A percentile compares a stretch with the other conserved stretches of the same genome.
Conservation (phyloP, 1,140 invertebrate genomes). For the Drosophila albomicans region DNA sequence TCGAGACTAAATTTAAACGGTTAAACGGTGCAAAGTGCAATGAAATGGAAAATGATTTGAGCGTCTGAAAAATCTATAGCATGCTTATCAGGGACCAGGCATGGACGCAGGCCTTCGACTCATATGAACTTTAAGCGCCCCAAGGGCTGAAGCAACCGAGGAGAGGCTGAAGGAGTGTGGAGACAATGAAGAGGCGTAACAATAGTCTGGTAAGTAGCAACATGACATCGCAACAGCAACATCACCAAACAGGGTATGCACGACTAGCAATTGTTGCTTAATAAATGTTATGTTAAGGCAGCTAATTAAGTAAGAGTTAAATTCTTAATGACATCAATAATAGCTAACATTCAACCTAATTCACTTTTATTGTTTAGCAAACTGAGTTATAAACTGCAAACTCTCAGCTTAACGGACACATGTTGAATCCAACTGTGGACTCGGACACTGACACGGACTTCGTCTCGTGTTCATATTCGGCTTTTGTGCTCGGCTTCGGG, state of each 20-base stretch:
- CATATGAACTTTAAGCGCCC: conserved; percentile 54
- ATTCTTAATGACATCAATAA: no score
- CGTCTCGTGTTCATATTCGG: background rate
- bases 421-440: conserved; percentile 46
- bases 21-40: conserved; percentile 65
- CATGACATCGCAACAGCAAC: conserved; percentile 18
- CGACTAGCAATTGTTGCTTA: background rate
- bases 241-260: background rate
- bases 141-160: background rate
- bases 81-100: conserved; percentile 66
- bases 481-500: conserved; percentile 3
- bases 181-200: conserved; percentile 8
- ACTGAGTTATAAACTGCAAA: background rate
- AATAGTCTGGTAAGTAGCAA: conserved; percentile 37
- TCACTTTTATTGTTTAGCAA: background rate
- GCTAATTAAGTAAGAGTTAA: background rate
- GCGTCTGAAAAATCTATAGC: conserved; percentile 67
- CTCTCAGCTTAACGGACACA: conserved; percentile 24
- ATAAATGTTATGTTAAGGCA: background rate
- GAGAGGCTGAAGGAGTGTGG: background rate
- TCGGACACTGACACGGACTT: conserved; percentile 17
- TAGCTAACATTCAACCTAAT: no score
- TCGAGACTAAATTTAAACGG: conserved; percentile 74
- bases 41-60: conserved; percentile 74
- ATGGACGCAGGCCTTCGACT: conserved; percentile 50